Evolutionary conservation across 2,113 vertebrate species (phyloP), one percentile per base, ranked within the genome.

Genomic region (Pseudois nayaur): DNA sequence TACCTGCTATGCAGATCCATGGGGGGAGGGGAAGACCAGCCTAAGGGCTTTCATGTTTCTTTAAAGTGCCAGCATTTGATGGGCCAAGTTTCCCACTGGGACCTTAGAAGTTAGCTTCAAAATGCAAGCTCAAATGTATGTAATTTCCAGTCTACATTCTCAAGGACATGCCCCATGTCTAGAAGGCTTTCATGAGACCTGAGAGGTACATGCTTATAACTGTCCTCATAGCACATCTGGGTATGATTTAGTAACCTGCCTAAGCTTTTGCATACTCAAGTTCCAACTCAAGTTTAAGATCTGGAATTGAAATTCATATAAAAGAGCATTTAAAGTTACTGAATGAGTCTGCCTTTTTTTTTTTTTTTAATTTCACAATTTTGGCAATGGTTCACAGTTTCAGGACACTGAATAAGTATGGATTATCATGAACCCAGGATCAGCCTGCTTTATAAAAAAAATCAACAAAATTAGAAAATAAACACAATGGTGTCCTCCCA

Each of bases 1-100:
- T 87, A 91, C 97, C 96, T 95, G 88, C 94, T 93, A 64, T 71
- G 76, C 86, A 97, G 90, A 98, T 98, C 98, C 92, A 95, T 4
- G 88, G 85, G 96, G 90, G 87, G 96, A 85, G 91, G 86, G 84
- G 92, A 93, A 97, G 87, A 67, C 82, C 97, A 97, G 96, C 95
- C 94, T 94, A 59, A 96, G 97, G 98, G 97, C 95, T 98, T 98
- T 98, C 82, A 71, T 94, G 92, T 97, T 98, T 98, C 98, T 98
- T 98, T 98, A 98, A 99, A 98, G 97, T 91, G 98, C 98, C 96
- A 98, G 95, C 91, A 97, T 95, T 94, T 98, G 96, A 97, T 97
- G 90, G 92, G 87, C 87, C 97, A 98, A 98, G 84, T 98, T 98
- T 98, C 98, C 98, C 96, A 95, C 52, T 95, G 97, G 97, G 97